Conservation (phyloP, 2,888 invertebrate genomes). For the Aphodius granarius region DNA sequence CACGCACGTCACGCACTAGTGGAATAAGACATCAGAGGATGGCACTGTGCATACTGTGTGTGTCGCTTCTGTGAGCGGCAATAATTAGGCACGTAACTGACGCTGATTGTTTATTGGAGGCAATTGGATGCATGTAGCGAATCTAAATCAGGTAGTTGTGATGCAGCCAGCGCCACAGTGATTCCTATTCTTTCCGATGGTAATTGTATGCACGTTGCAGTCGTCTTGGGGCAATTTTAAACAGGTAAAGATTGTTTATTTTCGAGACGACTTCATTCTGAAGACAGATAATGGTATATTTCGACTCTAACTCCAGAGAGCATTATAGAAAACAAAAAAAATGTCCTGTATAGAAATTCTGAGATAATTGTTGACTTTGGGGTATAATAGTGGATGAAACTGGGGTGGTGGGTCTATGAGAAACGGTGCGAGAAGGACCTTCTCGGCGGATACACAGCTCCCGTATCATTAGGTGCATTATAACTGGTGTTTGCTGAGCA, state of each 20-base stretch:
- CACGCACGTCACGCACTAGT: not conserved
- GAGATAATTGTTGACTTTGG: not conserved
- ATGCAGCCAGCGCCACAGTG: not conserved
- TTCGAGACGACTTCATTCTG: not conserved
- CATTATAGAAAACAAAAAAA: no score
- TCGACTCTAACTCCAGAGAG: not conserved
- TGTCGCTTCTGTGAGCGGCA: not conserved
- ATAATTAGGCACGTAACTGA: constrained; percentile 13
- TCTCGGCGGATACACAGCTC: not conserved
- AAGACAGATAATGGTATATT: not conserved
- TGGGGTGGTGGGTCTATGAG: not conserved
- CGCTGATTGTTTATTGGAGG: constrained; percentile 13
- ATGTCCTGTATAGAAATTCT: no score
- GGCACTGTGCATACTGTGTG: not conserved
- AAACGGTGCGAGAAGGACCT: not conserved
- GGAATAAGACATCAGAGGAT: constrained; percentile 9
- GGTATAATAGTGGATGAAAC: not conserved
- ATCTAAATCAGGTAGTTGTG: constrained; percentile 9
- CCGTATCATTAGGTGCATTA: not conserved
- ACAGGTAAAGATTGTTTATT: constrained; percentile 1
- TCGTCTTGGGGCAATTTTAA: constrained; percentile 7
- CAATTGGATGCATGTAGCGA: constrained; percentile 6
- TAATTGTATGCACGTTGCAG: constrained; percentile 13
- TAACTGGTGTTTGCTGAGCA: not conserved
- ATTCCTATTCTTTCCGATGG: constrained; percentile 5